Base-by-base conservation (phyloP, 2,797 vertebrate species). In the Oreochromis grahami region DNA sequence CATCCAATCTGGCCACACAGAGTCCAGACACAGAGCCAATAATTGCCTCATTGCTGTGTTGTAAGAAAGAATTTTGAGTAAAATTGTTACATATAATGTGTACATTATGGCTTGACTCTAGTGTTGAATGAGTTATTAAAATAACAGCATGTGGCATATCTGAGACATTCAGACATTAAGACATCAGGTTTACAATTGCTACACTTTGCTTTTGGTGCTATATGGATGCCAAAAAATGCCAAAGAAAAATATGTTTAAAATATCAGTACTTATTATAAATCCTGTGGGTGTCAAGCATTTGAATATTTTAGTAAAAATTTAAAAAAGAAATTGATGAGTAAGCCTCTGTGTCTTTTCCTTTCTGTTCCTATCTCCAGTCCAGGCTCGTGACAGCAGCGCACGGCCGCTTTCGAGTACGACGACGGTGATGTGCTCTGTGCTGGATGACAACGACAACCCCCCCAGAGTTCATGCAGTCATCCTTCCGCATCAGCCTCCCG, bases 391-490 rank as follows among this genome's bases (percentile, higher is more conserved):
- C 58, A 95, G 95, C 77, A 96, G 97, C 55, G 5, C 85, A 1
- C 96, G 91, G 0, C 91, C 96, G 0, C 92, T 98, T 45, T 98
- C 97, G 0, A 94, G 95, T 38, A 97, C 93, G 0, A 85, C 96
- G 4, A 96, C 96, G 1, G 82, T 99, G 83, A 21, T 96, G 78
- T 98, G 97, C 90, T 96, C 91, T 0, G 95, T 99, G 41, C 94
- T 97, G 89, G 98, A 99, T 4, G 97, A 97, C 88, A 99, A 99
- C 0, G 98, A 99, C 90, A 97, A 98, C 19, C 78, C 95, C 95
- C 41, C 98, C 98, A 1, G 90, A 83, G 15, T 97, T 98, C 89
- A 94, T 96, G 86, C 93, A 96, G 92, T 90, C 95, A 0, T 68
- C 87, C 12, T 94, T 94, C 86, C 94, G 96, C 86, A 95, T 98